A percentile compares a stretch with the other conserved stretches of the same genome.
These are phyloP conservation scores for Anguilla pacifica DNA, from an alignment of 2,797 vertebrate species.

Conservation along the genomic window DNA sequence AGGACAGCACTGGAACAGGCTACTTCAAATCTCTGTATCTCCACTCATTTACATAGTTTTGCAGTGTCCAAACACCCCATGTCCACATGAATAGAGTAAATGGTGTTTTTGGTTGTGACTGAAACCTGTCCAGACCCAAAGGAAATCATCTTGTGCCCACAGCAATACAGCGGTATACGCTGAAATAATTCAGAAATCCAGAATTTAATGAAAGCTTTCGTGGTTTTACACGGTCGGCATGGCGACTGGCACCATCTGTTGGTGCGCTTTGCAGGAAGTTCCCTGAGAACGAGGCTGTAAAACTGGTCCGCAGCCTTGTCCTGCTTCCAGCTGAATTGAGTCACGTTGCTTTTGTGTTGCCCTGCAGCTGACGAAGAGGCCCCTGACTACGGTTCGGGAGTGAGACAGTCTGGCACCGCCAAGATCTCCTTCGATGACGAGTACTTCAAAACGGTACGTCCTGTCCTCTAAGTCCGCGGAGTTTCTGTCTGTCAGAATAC, in stretches of 20 bases:
- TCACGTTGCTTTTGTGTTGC: not conserved
- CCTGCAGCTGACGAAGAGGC: slow-evolving; percentile 93
- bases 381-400: slow-evolving; percentile 96
- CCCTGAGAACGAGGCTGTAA: not conserved
- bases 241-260: not conserved
- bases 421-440: slow-evolving; percentile 99
- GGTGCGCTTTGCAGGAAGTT: not conserved
- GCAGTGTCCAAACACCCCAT: not conserved
- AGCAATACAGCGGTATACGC: not conserved
- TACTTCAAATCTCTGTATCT: not conserved
- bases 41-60: not conserved
- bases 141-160: not conserved
- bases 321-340: not conserved
- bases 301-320: not conserved
- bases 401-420: slow-evolving; percentile 96
- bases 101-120: not conserved
- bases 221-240: not conserved
- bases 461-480: not conserved
- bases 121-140: not conserved
- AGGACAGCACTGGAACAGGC: not conserved
- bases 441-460: slow-evolving; percentile 90
- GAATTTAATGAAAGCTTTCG: not conserved
- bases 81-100: not conserved
- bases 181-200: not conserved
- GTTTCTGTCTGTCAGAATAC: not conserved